Base-by-base conservation (phyloP, 1,140 invertebrate genomes). In the Halesus radiatus region DNA sequence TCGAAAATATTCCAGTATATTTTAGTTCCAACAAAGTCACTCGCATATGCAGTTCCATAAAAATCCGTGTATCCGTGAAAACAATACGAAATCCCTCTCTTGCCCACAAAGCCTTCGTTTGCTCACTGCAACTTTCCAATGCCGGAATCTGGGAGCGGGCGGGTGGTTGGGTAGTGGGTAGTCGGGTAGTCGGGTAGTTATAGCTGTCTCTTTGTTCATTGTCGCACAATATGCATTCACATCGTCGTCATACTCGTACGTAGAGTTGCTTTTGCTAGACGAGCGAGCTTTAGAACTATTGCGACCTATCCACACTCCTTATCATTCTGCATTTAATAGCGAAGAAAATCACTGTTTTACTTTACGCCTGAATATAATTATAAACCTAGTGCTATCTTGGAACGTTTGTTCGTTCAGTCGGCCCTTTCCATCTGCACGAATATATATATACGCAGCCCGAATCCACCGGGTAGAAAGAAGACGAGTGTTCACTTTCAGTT, bases 61-160 rank as follows among this genome's bases (percentile, higher is more conserved):
- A 68, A 70, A 53, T 52, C 75, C 20, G 37, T 66, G 37, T 66
- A 66, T 53, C 60, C 56, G 29, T 16, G 37, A 77, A 60, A 76
- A 77, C 75, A 77, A 77, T 77, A 60, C 75, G 58, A 45, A 58
- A 60, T 60, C 29, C 72, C 54, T 76, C 74, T 60, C 37, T 37
- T 22, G 20, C 74, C 60, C 75, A 77, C 75, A 77, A 77, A 77
- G 75, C 75, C 58, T 77, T 77, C 75, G 75, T 77, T 77, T 77
- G 75, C 75, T 64, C 75, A 76, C 74, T 76, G 52, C 29, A 77
- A 77, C 58, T 77, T 77, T 26, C 75, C 75, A 23, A 77, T 23
- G 60, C 50, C 37, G 37, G 37, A 10, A 45, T 13, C 37, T 45
- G 8, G 37, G 37, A 13, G 37, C 37, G 10, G 37, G 37, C 3